phyloP scores from a whole-genome alignment of 2,888 invertebrate genomes.

The Meghimatium bilineatum region DNA sequence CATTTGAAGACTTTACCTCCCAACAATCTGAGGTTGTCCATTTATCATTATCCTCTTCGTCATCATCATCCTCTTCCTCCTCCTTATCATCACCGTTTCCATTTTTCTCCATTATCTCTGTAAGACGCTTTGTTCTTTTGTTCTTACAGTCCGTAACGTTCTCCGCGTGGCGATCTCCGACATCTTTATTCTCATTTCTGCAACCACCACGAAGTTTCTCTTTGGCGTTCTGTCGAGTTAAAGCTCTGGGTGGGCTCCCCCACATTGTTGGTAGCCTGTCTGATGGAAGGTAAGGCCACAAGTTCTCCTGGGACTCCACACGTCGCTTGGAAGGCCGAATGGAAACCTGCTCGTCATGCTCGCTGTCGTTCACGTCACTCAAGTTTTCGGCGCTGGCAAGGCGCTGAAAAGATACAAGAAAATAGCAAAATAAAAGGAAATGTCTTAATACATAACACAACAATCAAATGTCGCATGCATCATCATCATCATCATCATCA shows the following conservation, averaged over 20 bases:
- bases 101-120: not conserved
- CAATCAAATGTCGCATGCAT: no score
- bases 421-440: not conserved
- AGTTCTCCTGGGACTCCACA: slow-evolving; percentile 28
- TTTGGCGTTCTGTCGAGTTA: slow-evolving; percentile 25
- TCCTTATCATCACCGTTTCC: not conserved
- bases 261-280: slow-evolving; percentile 42
- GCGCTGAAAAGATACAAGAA: slow-evolving; percentile 23
- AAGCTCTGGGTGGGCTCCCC: slow-evolving; percentile 40
- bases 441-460: not conserved
- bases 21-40: slow-evolving; percentile 38
- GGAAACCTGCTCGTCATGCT: slow-evolving; percentile 35
- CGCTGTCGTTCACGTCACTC: slow-evolving; percentile 39
- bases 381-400: slow-evolving; percentile 37
- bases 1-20: slow-evolving; percentile 40
- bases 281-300: slow-evolving; percentile 46
- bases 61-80: not conserved
- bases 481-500: no score
- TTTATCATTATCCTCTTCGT: slow-evolving; percentile 33
- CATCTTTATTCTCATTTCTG: not conserved
- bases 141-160: not conserved
- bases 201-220: not conserved
- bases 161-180: not conserved
- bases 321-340: slow-evolving; percentile 3
- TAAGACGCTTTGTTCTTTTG: not conserved